Base-by-base conservation (phyloP, 2,888 invertebrate genomes). In the Dicyrtomina minuta region DNA sequence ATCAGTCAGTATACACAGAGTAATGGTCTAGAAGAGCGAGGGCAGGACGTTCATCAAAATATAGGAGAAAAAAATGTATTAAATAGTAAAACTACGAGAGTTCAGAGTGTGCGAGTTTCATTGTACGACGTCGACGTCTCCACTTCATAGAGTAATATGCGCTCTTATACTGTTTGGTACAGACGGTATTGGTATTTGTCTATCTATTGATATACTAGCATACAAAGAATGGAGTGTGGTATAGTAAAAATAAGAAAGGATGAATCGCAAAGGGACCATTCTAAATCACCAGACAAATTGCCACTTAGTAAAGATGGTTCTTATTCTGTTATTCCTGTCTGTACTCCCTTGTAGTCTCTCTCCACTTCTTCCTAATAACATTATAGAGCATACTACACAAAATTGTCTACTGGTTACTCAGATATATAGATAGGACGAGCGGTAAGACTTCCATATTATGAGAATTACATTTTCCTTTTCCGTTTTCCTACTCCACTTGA, bases 301-400 rank as follows among this genome's bases (percentile, higher is more conserved):
- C 68, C 71, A 71, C 71, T 71, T 71, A 69, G 71, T 66, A 68
- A 71, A 71, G 69, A 68, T 68, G 71, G 68, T 71, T 68, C 64
- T 60, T 61, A 68, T 62, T 70, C 67, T 67, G 62, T 67, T 70
- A 64, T 67, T 66, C 43, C 70, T 66, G 46, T 58, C 55, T 44
- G 53, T 46, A 33, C 60, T 60, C 61, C 53, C 43, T 65, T n/a
- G n/a, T n/a, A n/a, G n/a, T n/a, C 53, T 24, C 24, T n/a, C 24
- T n/a, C 39, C 12, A 39, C 43, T 26, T 59, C 20, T 17, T 53
- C 15, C 53, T 12, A 53, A 13, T 20, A 20, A n/a, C 2, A 53
- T 24, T 44, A 44, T 5, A 44, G 2, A 44, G n/a, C 13, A n/a
- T 13, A 44, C 5, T 13, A 43, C 44, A 68, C 62, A 68, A 56